A percentile compares a stretch with the other conserved stretches of the same genome.
These are phyloP conservation scores for Aquatica leii DNA, from an alignment of 2,888 invertebrate genomes.

Conservation along the genomic window DNA sequence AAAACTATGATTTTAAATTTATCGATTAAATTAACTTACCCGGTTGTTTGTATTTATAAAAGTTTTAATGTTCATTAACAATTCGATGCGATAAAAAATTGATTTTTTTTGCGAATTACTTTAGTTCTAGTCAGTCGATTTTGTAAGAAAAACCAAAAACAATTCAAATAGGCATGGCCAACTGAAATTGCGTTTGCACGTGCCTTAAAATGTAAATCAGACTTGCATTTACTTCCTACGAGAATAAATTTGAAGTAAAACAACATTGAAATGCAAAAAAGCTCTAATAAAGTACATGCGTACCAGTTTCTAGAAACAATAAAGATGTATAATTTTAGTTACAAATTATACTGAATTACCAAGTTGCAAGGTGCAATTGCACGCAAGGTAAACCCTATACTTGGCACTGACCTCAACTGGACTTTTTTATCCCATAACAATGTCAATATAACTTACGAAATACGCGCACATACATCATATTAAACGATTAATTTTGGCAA, in stretches of 20 bases:
- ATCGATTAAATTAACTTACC: too few relatives aligned
- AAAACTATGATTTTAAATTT: too few relatives aligned
- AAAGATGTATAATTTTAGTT: constrained; percentile 43
- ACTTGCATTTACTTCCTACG: constrained; percentile 1
- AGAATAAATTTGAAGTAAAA: constrained; percentile 13
- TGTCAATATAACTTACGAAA: constrained; percentile 26
- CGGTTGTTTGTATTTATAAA: too few relatives aligned
- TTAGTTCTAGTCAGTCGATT: too few relatives aligned
- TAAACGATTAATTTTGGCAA: constrained; percentile 31
- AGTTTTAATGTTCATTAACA: too few relatives aligned
- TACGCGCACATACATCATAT: constrained; percentile 13
- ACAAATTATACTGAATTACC: constrained; percentile 34
- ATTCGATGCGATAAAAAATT: too few relatives aligned
- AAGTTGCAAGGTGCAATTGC: constrained; percentile 28
- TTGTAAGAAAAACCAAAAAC: too few relatives aligned
- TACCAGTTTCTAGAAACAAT: constrained; percentile 43
- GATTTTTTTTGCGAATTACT: too few relatives aligned
- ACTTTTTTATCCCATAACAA: constrained; percentile 18
- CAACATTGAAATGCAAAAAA: constrained; percentile 26
- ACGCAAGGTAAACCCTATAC: constrained; percentile 33
- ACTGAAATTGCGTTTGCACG: background rate
- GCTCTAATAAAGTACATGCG: constrained; percentile 24
- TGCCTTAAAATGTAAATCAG: constrained; percentile 2
- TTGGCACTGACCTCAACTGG: constrained; percentile 37
- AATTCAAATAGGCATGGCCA: too few relatives aligned